phyloP scores from a whole-genome alignment of 2,888 invertebrate species.

The Lydus trimaculatus region DNA sequence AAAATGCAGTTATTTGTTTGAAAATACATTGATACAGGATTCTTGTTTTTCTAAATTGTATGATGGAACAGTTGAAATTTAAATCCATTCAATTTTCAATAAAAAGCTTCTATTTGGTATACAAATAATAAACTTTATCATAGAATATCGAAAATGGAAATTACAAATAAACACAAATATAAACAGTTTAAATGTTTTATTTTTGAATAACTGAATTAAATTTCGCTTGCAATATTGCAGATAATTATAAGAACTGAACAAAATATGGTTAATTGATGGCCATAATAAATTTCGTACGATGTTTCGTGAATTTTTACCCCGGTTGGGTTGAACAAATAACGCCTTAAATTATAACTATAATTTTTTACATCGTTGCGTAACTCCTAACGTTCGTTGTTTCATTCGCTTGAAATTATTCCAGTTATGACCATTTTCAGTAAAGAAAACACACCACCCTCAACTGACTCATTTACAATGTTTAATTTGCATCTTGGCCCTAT shows the following conservation, averaged over 20 bases:
- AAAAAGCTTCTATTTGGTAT: not conserved
- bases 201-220: not conserved
- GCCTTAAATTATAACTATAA: constrained; percentile 25
- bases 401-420: not conserved
- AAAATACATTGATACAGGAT: not conserved
- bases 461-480: not conserved
- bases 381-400: constrained; percentile 16
- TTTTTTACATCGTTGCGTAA: constrained; percentile 25
- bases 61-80: not conserved
- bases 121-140: not conserved
- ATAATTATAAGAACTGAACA: not conserved
- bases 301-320: not conserved
- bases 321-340: constrained; percentile 21
- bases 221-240: not conserved
- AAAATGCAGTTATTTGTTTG: not conserved
- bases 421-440: not conserved
- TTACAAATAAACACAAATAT: not conserved
- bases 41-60: not conserved
- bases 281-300: not conserved
- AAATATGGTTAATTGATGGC: not conserved
- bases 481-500: not conserved
- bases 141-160: not conserved
- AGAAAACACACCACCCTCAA: not conserved
- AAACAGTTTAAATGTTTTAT: not conserved
- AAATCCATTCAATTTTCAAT: not conserved